Base-by-base conservation (phyloP, 1,140 invertebrate species). In the Tachypleus tridentatus region DNA sequence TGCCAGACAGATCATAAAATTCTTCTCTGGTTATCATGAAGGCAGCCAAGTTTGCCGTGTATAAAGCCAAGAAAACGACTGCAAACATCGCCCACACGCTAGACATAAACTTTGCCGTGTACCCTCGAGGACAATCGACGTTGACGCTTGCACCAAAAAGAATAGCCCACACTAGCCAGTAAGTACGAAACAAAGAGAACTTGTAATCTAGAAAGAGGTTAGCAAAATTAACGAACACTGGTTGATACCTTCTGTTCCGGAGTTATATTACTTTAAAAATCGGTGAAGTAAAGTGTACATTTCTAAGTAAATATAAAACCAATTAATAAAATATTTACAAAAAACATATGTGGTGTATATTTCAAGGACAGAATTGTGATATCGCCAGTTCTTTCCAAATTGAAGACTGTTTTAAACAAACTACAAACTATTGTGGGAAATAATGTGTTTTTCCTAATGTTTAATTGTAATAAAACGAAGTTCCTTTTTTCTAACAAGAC, bases 11-110 rank as follows among this genome's bases (percentile, higher is more conserved):
- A 74, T 98, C 91, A 75, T 94, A 93, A 77, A 88, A 97, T 74
- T 97, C 94, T 77, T 98, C 93, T 71, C 95, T 83, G 52, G 96
- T 98, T 73, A 99, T 98, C 96, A 98, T 98, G 82, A 98, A 98
- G 61, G 95, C 96, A 48, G 96, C 96, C 74, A 97, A 79, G 79
- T 97, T 97, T 76, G 93, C 93, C 81, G 93, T 96, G 83, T 96
- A 96, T 71, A 94, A 93, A 77, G 91, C 91, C 71, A 78, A 67
- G 75, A 95, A 95, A 49, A 94, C 91, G 29, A 95, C 88, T 69
- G 94, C 93, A 76, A 98, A 98, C 82, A 97, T 87, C 6, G 95
- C 94, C 96, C 94, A 98, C 65, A 97, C 88, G 74, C 95, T 96
- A 48, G 91, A 93, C 87, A 98, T 93, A 75, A 97, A 97, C 68